Conservation (phyloP, 2,888 invertebrate genomes). For the Nymphalis urticae region DNA sequence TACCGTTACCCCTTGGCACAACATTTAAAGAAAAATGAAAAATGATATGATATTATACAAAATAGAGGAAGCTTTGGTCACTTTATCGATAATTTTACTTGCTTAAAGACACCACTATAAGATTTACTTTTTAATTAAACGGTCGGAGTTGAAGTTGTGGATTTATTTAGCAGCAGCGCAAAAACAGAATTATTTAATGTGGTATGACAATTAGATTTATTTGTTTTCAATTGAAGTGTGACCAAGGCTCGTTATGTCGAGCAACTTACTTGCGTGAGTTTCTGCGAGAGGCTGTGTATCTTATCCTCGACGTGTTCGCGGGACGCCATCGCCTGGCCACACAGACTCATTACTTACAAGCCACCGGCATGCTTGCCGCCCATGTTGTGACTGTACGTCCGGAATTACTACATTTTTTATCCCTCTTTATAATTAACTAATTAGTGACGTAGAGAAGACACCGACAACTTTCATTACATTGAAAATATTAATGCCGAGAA, state of each 20-base stretch:
- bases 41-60: constrained; percentile 37
- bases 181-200: too few species aligned
- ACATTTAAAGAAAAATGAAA: constrained; percentile 52
- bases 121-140: not conserved
- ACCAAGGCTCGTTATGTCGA: constrained; percentile 35
- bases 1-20: constrained; percentile 50
- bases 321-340: constrained; percentile 86
- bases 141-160: too few species aligned
- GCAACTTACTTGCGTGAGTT: constrained; percentile 87
- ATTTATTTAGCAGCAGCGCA: too few species aligned
- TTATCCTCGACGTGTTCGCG: constrained; percentile 88
- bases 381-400: constrained; percentile 62
- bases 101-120: not conserved
- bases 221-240: constrained; percentile 4
- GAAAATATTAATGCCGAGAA: not conserved
- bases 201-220: not conserved
- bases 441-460: not conserved
- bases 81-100: constrained; percentile 16
- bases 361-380: constrained; percentile 61
- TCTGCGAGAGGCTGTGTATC: constrained; percentile 87
- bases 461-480: not conserved
- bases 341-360: constrained; percentile 76
- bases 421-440: not conserved
- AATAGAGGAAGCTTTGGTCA: constrained; percentile 55
- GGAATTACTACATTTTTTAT: constrained; percentile 5